These are phyloP conservation scores for Takifugu ocellatus DNA, from an alignment of 2,797 vertebrate genomes.

Conservation along the genomic window DNA sequence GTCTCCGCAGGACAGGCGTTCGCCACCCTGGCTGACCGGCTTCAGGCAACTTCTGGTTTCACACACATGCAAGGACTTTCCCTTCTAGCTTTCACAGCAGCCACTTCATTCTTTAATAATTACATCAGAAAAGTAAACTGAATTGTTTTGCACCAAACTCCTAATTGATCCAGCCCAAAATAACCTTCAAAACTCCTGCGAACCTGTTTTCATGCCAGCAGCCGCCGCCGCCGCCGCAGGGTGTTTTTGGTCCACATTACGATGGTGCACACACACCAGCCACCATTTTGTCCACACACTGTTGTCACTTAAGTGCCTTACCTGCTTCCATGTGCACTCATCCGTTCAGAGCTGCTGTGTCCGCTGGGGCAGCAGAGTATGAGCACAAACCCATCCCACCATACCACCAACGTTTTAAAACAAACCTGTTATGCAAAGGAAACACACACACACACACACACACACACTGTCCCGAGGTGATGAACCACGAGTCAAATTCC, in stretches of 20 bases:
- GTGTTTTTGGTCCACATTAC: conserved; percentile 16
- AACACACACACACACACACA: conserved; percentile 12
- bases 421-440: conserved; percentile 60
- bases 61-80: conserved; percentile 30
- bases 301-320: conserved; percentile 78
- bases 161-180: not conserved
- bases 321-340: conserved; percentile 48
- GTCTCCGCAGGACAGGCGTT: conserved; percentile 42
- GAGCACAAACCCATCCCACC: conserved; percentile 58
- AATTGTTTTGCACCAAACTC: conserved; percentile 60
- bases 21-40: conserved; percentile 55
- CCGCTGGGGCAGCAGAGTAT: conserved; percentile 43
- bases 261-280: conserved; percentile 44
- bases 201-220: conserved; percentile 22
- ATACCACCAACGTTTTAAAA: conserved; percentile 19
- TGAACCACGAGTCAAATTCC: conserved; percentile 24
- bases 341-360: conserved; percentile 46
- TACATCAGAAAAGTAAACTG: conserved; percentile 11
- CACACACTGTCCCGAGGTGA: conserved; percentile 9
- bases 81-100: conserved; percentile 4
- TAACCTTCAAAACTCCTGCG: conserved; percentile 24
- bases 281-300: conserved; percentile 35
- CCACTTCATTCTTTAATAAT: not conserved
- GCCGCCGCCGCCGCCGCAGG: not conserved
- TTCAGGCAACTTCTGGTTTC: conserved; percentile 51